Conservation (phyloP, 2,113 vertebrate species). For the Bungarus multicinctus region DNA sequence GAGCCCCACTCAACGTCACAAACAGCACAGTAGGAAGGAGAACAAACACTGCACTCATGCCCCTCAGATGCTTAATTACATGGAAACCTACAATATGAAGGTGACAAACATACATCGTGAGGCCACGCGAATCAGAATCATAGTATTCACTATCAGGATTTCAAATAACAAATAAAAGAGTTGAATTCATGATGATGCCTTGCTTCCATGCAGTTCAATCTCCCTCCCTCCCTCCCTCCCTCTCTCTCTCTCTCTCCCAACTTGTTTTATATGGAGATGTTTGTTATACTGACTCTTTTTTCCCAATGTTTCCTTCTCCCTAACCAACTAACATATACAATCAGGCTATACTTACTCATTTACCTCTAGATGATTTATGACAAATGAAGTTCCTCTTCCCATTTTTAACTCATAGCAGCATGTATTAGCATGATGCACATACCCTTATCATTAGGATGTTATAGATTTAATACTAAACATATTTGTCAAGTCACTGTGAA, state of each 20-base stretch:
- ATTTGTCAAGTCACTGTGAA: conserved; percentile 64
- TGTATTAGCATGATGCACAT: conserved; percentile 11
- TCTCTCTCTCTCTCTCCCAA: not conserved
- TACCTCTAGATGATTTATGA: conserved; percentile 17
- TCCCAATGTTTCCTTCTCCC: not conserved
- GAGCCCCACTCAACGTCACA: conserved; percentile 76
- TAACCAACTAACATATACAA: not conserved
- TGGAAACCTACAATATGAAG: conserved; percentile 71
- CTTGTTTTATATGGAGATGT: not conserved
- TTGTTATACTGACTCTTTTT: conserved; percentile 12
- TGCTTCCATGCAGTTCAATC: not conserved
- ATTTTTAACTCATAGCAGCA: conserved; percentile 24
- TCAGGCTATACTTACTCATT: conserved; percentile 28
- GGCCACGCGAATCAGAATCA: conserved; percentile 7
- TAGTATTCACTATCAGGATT: not conserved
- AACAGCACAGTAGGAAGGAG: conserved; percentile 81
- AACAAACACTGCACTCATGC: conserved; percentile 78
- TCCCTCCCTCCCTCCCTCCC: not conserved
- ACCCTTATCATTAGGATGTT: conserved; percentile 27
- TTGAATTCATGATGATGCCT: conserved; percentile 6
- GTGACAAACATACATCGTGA: conserved; percentile 58
- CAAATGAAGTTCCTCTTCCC: conserved; percentile 8
- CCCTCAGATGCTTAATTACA: conserved; percentile 72
- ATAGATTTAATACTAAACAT: conserved; percentile 55
- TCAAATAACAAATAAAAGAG: accelerated